Conservation (phyloP, 2,113 vertebrate genomes). For the Probosciger aterrimus region DNA sequence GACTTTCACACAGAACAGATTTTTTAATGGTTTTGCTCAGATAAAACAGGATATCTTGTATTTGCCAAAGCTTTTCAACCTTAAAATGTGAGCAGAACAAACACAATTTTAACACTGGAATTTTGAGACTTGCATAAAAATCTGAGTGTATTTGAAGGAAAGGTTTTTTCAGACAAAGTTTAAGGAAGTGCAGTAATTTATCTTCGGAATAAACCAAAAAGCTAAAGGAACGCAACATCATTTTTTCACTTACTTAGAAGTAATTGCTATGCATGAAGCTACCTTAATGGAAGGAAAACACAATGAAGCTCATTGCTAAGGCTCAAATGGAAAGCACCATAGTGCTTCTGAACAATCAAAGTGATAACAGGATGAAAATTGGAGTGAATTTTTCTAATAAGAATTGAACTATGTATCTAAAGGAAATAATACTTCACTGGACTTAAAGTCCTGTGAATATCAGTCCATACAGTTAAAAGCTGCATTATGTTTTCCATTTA, state of each 20-base stretch:
- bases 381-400: neutral
- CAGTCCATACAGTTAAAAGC: neutral
- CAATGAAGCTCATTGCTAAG: neutral
- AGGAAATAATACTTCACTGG: neutral
- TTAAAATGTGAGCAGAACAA: neutral
- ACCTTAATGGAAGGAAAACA: neutral
- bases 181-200: neutral
- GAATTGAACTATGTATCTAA: neutral
- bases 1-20: neutral
- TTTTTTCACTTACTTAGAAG: neutral
- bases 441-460: neutral
- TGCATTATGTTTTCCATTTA: neutral
- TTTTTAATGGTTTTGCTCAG: constrained; percentile 35
- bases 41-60: neutral
- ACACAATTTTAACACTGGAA: neutral
- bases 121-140: neutral
- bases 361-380: neutral
- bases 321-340: neutral
- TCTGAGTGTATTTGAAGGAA: neutral
- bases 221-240: neutral
- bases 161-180: neutral
- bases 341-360: neutral
- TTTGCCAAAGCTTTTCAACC: neutral
- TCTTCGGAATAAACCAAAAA: neutral
- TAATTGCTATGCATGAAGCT: neutral